A percentile compares a stretch with the other conserved stretches of the same genome.
These are phyloP conservation scores for Megamerina dolium DNA, from an alignment of 2,888 invertebrate species.

Conservation along the genomic window DNA sequence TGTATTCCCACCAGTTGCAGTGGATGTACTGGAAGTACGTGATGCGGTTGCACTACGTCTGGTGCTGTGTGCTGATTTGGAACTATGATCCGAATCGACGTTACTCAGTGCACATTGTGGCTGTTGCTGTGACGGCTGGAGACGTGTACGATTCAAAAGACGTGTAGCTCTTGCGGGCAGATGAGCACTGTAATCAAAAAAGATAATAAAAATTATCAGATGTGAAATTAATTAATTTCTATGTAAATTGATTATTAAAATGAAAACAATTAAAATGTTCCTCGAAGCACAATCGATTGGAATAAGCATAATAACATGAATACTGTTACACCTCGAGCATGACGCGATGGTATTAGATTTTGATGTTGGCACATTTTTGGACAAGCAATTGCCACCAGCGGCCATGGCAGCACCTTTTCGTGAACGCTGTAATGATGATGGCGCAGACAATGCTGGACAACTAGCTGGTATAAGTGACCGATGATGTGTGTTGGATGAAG, in stretches of 20 bases:
- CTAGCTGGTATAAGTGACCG: neutral
- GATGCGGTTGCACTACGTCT: conserved; percentile 28
- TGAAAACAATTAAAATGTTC: too few species aligned
- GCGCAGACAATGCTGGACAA: too few species aligned
- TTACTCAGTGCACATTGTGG: conserved; percentile 35
- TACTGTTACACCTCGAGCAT: conserved; percentile 20
- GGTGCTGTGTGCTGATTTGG: conserved; percentile 34
- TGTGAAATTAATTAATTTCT: too few species aligned
- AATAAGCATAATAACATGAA: neutral
- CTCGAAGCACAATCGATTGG: neutral
- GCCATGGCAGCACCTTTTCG: conserved; percentile 5
- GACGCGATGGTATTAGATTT: conserved; percentile 18
- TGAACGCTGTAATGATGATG: too few species aligned
- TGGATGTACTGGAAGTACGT: conserved; percentile 36
- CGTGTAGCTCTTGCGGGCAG: conserved; percentile 49
- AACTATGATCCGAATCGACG: conserved; percentile 46
- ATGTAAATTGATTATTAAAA: too few species aligned
- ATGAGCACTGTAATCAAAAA: conserved; percentile 38
- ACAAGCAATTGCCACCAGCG: conserved; percentile 17
- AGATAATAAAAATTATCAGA: neutral
- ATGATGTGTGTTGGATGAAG: conserved; percentile 2
- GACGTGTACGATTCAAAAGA: conserved; percentile 47
- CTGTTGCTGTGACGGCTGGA: conserved; percentile 43
- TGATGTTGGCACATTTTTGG: conserved; percentile 31
- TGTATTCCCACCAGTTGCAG: conserved; percentile 13